Base-by-base conservation (phyloP, 2,888 invertebrate species). In the Drosophila algonquin region DNA sequence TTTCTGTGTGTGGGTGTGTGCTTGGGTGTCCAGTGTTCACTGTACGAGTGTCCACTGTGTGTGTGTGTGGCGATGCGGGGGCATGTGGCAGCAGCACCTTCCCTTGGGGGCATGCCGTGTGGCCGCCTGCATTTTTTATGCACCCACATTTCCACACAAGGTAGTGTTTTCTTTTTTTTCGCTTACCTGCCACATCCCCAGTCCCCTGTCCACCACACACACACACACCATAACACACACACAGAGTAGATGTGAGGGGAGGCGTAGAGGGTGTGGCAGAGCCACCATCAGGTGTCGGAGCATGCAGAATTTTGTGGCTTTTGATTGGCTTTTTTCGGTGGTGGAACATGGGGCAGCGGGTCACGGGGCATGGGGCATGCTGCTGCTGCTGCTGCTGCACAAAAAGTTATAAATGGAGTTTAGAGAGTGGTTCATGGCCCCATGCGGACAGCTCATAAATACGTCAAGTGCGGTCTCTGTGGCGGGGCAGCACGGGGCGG, bases 331-430 rank as follows among this genome's bases (percentile, higher is more conserved):
- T 79, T 89, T 68, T 58, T 48, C 56, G 59, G 46, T 40, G 35
- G 46, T 56, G 27, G 51, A 1, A 12, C 12, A 5, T 14, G 35
- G 5, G 0, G 12, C 12, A 32, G 21, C 12, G 35, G 12, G 10
- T 10, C 32, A 3, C 47, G 35, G 51, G 5, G 12, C 32, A 35
- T 5, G 35, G 12, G 10, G 35, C 35, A 30, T 35, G 35, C 12
- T 21, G 21, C 21, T 21, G 21, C 21, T 21, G 21, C 21, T 21
- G 21, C 21, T 35, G 35, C 12, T 12, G 35, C 35, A 35, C 24
- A 3, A 57, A 64, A 79, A 88, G 83, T 83, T 88, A 78, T 87
- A 81, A 88, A 89, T 87, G 81, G 70, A 87, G 87, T 81, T 84
- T 81, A 87, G 84, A 53, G 77, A 65, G 71, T 58, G 61, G 18